Evolutionary conservation across 35 echinoderm and acorn worm species (phyloP), one percentile per base, ranked within the genome.

Genomic region (Chiridota heheva): DNA sequence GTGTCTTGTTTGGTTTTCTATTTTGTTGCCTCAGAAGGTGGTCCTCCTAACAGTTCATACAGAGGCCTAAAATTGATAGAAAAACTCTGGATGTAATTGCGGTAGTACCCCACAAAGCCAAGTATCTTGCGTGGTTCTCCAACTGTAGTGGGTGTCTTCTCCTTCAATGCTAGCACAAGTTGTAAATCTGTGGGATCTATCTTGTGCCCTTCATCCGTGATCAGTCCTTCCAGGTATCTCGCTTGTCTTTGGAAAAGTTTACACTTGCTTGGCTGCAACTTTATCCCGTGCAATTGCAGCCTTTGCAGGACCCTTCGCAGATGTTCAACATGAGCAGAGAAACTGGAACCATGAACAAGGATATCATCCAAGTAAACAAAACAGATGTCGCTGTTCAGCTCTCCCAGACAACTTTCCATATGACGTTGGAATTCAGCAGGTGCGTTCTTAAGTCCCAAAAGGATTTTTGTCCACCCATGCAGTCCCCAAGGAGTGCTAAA

Each of bases 401-500:
- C 80, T 1, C 73, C 70, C 28, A 90, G 39, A 35, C 69, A 83
- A 0, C 36, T 43, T 31, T 79, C 86, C 76, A 81, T 88, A 71
- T 67, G 40, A 13, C 74, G 53, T 30, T 88, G 74, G 36, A 81
- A 81, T 1, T 38, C 62, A 0, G 75, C 86, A 16, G 75, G 86
- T 7, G 86, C 86, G 45, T 84, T 84, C 12, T 60, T 72, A 4
- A 59, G 36, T 24, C 82, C 47, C 42, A 84, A 84, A 2, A 76
- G 44, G 7, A 81, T 63, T 0, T 70, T 46, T 10, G 29, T 40
- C 87, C 78, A 90, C 77, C 84, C 69, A 67, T 90, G 42, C 3
- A 90, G 43, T 1, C 87, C 87, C 87, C 78, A 90, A 7, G 87
- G 87, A 7, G 78, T 75, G 28, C 83, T 69, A 69, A 90, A 84